phyloP scores from a whole-genome alignment of 2,888 invertebrate genomes.

The Himalopsyche tibetana region DNA sequence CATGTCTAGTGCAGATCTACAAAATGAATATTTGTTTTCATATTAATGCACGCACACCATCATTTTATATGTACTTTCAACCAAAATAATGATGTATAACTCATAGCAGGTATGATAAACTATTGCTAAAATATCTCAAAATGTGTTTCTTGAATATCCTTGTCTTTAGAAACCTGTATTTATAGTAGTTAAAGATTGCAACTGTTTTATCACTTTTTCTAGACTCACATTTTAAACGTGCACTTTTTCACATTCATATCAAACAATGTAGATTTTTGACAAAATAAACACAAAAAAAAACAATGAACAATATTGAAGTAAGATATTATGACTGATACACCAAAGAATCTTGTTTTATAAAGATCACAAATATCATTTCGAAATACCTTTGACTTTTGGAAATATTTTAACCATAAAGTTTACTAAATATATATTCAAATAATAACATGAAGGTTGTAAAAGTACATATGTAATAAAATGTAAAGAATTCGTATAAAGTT shows the following conservation, averaged over 20 bases:
- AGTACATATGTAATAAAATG: slow-evolving; percentile 28
- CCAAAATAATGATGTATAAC: too few relatives aligned
- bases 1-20: too few relatives aligned
- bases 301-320: background rate
- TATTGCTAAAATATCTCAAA: too few relatives aligned
- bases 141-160: too few relatives aligned
- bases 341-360: slow-evolving; percentile 34
- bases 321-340: background rate
- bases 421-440: slow-evolving; percentile 34
- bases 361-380: slow-evolving; percentile 6
- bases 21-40: too few relatives aligned
- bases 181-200: too few relatives aligned
- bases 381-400: slow-evolving; percentile 27
- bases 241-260: slow-evolving; percentile 19
- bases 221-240: too few relatives aligned
- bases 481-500: background rate
- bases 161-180: too few relatives aligned
- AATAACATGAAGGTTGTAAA: slow-evolving; percentile 19
- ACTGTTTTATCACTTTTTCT: too few relatives aligned
- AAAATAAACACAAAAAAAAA: slow-evolving; percentile 5
- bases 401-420: slow-evolving; percentile 33
- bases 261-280: slow-evolving; percentile 19
- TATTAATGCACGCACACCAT: too few relatives aligned
- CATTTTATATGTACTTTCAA: too few relatives aligned
- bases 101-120: too few relatives aligned